A percentile compares a stretch with the other conserved stretches of the same genome.
Evolutionary conservation across 1,140 invertebrate genomes (phyloP).

Genomic region (Apolygus lucorum): DNA sequence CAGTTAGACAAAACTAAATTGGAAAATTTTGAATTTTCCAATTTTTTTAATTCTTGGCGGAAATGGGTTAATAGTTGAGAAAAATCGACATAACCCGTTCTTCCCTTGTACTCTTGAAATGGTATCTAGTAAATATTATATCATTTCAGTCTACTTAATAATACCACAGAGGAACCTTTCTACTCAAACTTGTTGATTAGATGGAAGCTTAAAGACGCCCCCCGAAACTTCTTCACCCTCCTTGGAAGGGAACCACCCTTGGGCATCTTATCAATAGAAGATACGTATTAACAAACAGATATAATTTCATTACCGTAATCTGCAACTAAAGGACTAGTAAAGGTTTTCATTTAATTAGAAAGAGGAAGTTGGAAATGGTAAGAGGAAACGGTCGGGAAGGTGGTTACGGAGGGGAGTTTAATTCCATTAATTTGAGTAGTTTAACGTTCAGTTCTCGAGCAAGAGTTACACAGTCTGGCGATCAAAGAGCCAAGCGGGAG

Average conservation of each 20-base stretch:
- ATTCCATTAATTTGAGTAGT: slow-evolving; percentile 22
- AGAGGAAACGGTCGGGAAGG: neutral
- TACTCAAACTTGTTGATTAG: slow-evolving; percentile 4
- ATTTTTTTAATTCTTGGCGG: too few relatives aligned
- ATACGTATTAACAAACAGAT: slow-evolving; percentile 8
- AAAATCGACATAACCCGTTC: too few relatives aligned
- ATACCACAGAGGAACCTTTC: too few relatives aligned
- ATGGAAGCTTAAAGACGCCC: neutral
- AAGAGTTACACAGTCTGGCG: slow-evolving; percentile 19
- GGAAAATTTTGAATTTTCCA: too few relatives aligned
- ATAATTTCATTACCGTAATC: slow-evolving; percentile 8
- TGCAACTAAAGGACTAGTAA: slow-evolving; percentile 12
- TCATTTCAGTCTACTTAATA: too few relatives aligned
- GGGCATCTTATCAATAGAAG: neutral
- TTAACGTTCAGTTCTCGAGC: slow-evolving; percentile 5
- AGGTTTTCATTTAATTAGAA: slow-evolving; percentile 22
- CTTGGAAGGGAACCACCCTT: neutral
- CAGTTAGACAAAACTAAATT: too few relatives aligned
- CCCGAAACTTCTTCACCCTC: neutral
- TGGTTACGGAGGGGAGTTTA: neutral
- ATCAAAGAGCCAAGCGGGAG: slow-evolving; percentile 6
- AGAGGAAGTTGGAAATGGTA: slow-evolving; percentile 11
- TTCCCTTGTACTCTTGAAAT: too few relatives aligned
- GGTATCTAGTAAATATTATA: too few relatives aligned
- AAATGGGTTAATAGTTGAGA: too few relatives aligned